Base-by-base conservation (phyloP, 2,888 invertebrate genomes). In the Rhingia campestris region DNA sequence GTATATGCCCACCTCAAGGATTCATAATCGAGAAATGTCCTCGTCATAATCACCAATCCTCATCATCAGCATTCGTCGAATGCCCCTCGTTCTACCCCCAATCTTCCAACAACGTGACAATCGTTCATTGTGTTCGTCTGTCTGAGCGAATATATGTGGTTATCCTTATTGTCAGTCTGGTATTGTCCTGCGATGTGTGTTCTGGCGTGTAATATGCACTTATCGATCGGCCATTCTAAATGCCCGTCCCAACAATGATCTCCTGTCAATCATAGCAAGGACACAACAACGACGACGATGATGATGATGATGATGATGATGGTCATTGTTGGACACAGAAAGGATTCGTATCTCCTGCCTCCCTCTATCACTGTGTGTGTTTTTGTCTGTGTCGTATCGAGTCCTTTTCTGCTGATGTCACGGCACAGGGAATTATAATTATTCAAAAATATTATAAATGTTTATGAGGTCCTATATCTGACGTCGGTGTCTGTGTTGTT, bases 11-110 rank as follows among this genome's bases (percentile, higher is more conserved):
- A 79, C 70, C 79, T 70, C 67, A 84, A 79, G 82, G 82, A 75
- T 84, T 80, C 79, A 80, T 80, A 84, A 84, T 84, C 80, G 80
- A 80, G 84, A 84, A 80, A 84, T 75, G 84, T 84, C 80, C 79
- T 79, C 73, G 73, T 82, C 82, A 82, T 82, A 79, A 66, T 76
- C 81, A 69, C 39, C 64, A 53, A 53, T 64, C 81, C 39, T 80
- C 63, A 30, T 72, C 73, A 59, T 64, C 61, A 45, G 32, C 54
- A 49, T 22, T 10, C 30, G 22, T 2, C 12, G 12, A 47, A 54
- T 37, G 9, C 14, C 4, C 9, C 10, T 7, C 30, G 41, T 32
- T 47, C 39, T 49, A 22, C 22, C 22, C 22, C 22, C 22, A 22
- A 2, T 22, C 22, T 2, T 22, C 22, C 22, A 22, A 22, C 22